These are phyloP conservation scores for Brachionus plicatilis DNA, from an alignment of 1,140 invertebrate genomes.

Conservation along the genomic window DNA sequence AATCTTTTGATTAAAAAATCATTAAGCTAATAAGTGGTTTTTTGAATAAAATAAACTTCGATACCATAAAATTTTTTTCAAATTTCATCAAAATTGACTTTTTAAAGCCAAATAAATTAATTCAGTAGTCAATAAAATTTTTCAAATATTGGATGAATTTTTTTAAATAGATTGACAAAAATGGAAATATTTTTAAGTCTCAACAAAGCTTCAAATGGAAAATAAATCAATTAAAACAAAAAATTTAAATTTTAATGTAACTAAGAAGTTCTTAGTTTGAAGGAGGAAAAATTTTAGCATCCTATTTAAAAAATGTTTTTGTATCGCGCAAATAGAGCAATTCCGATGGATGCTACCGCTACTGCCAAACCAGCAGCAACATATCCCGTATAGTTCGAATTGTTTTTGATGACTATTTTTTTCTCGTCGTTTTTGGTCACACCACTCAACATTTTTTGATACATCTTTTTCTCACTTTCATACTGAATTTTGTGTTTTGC, in stretches of 20 bases:
- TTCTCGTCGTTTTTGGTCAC: background rate
- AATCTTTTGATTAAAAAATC: too few relatives aligned
- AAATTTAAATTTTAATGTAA: background rate
- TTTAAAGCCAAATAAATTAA: background rate
- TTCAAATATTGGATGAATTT: background rate
- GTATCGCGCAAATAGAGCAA: constrained; percentile 12
- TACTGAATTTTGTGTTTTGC: constrained; percentile 19
- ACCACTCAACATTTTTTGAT: constrained; percentile 37
- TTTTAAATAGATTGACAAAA: background rate
- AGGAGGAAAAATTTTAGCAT: background rate
- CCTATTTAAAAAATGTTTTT: background rate
- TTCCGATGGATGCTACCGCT: background rate
- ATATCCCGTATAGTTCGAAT: background rate
- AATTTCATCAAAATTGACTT: background rate
- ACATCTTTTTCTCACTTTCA: constrained; percentile 37
- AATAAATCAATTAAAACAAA: background rate
- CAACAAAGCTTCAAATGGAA: background rate
- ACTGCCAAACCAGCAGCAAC: background rate
- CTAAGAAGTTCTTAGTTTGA: too few relatives aligned
- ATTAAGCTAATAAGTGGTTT: too few relatives aligned
- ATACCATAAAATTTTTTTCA: background rate
- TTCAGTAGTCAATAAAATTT: background rate
- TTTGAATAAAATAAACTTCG: too few relatives aligned
- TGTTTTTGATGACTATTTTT: background rate
- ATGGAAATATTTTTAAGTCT: background rate